These are phyloP conservation scores for Papilio dardanus DNA, from an alignment of 1,140 invertebrate species.

Conservation along the genomic window DNA sequence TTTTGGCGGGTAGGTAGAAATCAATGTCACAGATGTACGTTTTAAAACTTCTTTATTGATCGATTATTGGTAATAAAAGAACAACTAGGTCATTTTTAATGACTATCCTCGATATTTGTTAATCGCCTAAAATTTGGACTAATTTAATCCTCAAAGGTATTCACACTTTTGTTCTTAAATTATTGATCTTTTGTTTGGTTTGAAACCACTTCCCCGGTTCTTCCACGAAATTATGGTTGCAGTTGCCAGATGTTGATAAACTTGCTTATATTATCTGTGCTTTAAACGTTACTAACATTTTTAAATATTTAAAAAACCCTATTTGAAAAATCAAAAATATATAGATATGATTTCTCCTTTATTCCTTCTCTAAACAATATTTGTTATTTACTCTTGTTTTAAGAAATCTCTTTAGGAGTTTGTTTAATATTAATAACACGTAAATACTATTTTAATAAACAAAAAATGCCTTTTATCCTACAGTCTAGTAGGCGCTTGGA, in stretches of 20 bases:
- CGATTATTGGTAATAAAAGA: background rate
- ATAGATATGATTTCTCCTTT: too few species aligned
- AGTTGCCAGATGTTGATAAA: background rate
- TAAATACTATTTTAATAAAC: too few species aligned
- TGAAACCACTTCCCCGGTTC: background rate
- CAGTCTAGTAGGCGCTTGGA: background rate
- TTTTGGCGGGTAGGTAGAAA: constrained; percentile 34
- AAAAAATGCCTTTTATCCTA: too few species aligned
- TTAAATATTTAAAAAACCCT: too few species aligned
- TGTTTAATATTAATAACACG: too few species aligned
- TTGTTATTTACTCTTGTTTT: background rate
- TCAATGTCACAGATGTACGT: constrained; percentile 6
- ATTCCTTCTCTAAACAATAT: background rate
- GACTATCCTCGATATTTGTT: background rate
- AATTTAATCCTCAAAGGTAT: too few species aligned
- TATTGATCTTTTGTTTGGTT: background rate
- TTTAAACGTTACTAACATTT: too few species aligned
- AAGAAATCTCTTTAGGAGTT: too few species aligned
- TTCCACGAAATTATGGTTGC: background rate
- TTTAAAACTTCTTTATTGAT: background rate
- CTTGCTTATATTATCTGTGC: background rate
- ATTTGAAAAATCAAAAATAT: too few species aligned
- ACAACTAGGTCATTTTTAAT: background rate
- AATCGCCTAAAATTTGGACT: background rate
- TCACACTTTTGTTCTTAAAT: background rate